Evolutionary conservation across 2,113 vertebrate genomes (phyloP).

Genomic region (Chlorodrepanis virens): DNA sequence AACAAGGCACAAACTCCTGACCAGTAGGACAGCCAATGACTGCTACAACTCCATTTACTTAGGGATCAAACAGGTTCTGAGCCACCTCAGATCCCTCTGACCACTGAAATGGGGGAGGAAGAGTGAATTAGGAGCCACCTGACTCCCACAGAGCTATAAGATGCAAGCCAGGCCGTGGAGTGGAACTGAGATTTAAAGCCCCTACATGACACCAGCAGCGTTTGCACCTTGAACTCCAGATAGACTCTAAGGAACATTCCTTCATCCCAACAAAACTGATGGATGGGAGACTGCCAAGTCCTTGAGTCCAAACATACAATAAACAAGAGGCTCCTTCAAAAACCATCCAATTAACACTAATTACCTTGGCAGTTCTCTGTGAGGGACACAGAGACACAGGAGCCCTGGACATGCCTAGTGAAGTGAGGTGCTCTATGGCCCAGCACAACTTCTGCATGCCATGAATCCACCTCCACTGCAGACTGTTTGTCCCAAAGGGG

Average conservation of each 20-base stretch:
- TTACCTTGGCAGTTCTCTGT: neutral
- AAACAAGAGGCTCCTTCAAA: neutral
- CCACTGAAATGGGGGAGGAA: neutral
- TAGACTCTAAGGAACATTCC: rapidly evolving
- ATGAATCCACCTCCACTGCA: neutral
- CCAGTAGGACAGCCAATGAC: rapidly evolving
- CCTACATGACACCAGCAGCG: neutral
- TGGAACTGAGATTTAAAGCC: neutral
- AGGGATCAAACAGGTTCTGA: neutral
- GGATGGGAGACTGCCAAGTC: neutral
- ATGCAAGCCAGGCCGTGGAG: neutral
- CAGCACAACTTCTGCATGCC: rapidly evolving
- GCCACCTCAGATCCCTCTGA: neutral
- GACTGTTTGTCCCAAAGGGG: neutral
- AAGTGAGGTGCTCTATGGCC: neutral
- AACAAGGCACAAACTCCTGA: neutral
- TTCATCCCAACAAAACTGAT: neutral
- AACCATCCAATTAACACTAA: neutral
- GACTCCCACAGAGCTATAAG: neutral
- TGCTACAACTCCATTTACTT: neutral
- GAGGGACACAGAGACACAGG: neutral
- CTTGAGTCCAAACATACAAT: neutral
- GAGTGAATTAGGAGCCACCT: neutral
- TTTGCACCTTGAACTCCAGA: neutral
- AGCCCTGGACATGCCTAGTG: neutral